Evolutionary conservation across 2,113 vertebrate species (phyloP).

Genomic region (Catharus fuscescens): DNA sequence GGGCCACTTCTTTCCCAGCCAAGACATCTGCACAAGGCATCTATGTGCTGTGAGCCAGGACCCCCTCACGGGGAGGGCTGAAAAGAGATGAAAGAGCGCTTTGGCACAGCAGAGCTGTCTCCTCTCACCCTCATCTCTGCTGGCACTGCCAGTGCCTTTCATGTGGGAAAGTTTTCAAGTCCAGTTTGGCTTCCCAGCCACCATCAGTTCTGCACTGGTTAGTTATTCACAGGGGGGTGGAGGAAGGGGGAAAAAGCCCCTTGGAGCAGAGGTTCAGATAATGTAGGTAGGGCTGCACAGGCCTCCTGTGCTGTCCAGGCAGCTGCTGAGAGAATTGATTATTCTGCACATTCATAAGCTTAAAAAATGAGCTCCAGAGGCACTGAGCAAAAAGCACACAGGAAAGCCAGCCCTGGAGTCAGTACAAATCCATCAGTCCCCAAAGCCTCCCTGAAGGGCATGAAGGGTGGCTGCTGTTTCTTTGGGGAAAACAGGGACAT

Average conservation of each 20-base stretch:
- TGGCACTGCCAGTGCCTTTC: conserved; percentile 5
- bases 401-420: not conserved
- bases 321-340: not conserved
- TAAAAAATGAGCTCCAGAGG: not conserved
- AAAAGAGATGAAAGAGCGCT: conserved; percentile 55
- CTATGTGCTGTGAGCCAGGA: conserved; percentile 61
- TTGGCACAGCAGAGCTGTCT: conserved; percentile 31
- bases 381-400: not conserved
- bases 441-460: not conserved
- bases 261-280: not conserved
- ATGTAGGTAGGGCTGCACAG: not conserved
- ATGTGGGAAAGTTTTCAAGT: conserved; percentile 56
- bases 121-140: conserved; percentile 18
- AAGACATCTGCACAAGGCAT: conserved; percentile 71
- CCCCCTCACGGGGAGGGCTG: conserved; percentile 52
- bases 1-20: conserved; percentile 53
- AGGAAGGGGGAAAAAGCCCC: not conserved
- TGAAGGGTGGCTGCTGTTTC: not conserved
- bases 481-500: not conserved
- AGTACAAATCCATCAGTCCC: not conserved
- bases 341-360: not conserved
- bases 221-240: not conserved
- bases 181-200: not conserved
- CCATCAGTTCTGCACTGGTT: not conserved
- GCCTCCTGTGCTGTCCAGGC: not conserved